Conservation (phyloP, 2,888 invertebrate genomes). For the Ectropis crepuscularia region DNA sequence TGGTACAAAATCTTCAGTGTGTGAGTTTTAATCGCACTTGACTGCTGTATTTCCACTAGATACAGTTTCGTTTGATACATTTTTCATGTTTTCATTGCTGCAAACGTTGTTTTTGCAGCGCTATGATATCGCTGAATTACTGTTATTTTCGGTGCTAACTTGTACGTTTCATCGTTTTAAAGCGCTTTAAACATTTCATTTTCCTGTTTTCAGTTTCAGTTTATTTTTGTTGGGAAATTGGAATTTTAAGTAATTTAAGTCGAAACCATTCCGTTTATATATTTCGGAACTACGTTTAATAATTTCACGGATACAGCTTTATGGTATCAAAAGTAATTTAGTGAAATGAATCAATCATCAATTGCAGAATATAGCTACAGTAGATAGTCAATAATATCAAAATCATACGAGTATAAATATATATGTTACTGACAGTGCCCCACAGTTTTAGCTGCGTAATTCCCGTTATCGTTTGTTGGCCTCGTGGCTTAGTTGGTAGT, state of each 20-base stretch:
- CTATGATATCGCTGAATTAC: slow-evolving; percentile 21
- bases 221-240: slow-evolving; percentile 5
- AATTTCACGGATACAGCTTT: background rate
- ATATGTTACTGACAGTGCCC: no score
- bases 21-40: no score
- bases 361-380: no score
- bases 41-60: no score
- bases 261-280: background rate
- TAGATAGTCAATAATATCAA: no score
- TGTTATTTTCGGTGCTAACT: slow-evolving; percentile 13
- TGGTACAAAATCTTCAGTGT: no score
- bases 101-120: slow-evolving; percentile 19
- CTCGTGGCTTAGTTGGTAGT: no score
- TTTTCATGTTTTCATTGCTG: slow-evolving; percentile 27
- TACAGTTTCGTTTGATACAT: slow-evolving; percentile 27
- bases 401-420: no score
- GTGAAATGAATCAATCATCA: no score
- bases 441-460: no score
- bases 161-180: slow-evolving; percentile 6
- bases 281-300: background rate
- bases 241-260: slow-evolving; percentile 4
- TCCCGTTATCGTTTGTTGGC: no score
- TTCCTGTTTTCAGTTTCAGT: background rate
- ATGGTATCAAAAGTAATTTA: background rate
- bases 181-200: slow-evolving; percentile 14